phyloP scores from a whole-genome alignment of 2,797 vertebrate genomes.

The Pseudochirops corinnae region DNA sequence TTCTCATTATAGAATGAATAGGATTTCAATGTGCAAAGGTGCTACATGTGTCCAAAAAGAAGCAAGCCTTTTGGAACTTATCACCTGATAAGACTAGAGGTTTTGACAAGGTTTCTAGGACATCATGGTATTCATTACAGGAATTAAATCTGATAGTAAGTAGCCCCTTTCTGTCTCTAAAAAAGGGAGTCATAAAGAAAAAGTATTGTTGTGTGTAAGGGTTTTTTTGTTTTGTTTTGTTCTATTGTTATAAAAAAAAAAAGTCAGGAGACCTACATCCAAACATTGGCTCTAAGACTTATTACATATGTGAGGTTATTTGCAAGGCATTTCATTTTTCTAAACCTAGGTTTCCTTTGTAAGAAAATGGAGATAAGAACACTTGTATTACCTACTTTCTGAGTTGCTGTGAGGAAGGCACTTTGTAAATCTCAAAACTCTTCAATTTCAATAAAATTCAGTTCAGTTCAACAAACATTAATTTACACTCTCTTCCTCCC shows the following conservation, averaged over 20 bases:
- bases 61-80: not conserved
- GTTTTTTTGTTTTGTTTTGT: not conserved
- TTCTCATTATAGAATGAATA: not conserved
- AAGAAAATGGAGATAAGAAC: not conserved
- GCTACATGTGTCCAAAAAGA: not conserved
- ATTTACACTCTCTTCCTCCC: not conserved
- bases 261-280: not conserved
- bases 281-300: not conserved
- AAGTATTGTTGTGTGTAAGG: not conserved
- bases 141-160: not conserved
- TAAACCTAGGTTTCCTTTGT: not conserved
- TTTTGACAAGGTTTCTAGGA: not conserved
- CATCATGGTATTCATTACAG: not conserved
- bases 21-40: not conserved
- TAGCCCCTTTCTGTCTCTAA: not conserved
- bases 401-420: not conserved
- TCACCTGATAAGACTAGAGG: rapidly evolving
- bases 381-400: not conserved
- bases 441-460: not conserved
- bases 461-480: not conserved
- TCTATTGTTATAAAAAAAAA: not conserved
- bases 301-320: not conserved
- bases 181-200: not conserved
- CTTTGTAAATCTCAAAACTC: not conserved
- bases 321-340: not conserved